Base-by-base conservation (phyloP, 1,140 invertebrate species). In the Mya arenaria region DNA sequence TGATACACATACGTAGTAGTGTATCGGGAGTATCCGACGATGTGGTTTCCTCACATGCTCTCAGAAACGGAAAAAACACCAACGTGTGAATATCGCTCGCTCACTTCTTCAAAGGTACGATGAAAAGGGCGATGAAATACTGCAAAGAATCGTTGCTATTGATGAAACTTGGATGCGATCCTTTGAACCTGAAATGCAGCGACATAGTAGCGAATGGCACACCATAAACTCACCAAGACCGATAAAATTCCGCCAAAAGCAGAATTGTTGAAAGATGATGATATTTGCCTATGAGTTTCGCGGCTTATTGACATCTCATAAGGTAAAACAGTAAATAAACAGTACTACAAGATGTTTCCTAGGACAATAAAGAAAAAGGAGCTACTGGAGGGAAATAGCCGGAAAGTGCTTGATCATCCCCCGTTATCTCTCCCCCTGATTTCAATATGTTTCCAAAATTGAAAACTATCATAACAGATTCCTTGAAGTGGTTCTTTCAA, bases 81-180 rank as follows among this genome's bases (percentile, higher is more conserved):
- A 69, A 69, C 37, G 37, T 69, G 66, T 69, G 30, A 69, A 44
- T 48, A 69, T 69, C 30, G 66, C 66, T 28, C 37, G 37, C 13
- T n/a, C 8, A 69, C 44, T 52, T 34, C 44, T 55, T 34, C 37
- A 72, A 72, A 72, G 23, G 36, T 52, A 71, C 3, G 25, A 28
- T 48, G 39, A 23, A 28, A 52, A 55, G 25, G 41, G 68, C 36
- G 37, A 55, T 72, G 44, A 55, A 55, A 55, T 72, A 52, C 28
- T 72, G 28, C 17, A 52, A 72, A 15, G 44, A 55, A 55, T 72
- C 48, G 68, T 72, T 32, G 68, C 68, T 6, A 72, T 55, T 32
- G 68, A 72, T 55, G 48, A 72, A 8, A 72, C 44, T 23, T 72
- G 68, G 48, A 72, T 72, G 15, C 44, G 32, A 28, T 56, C 44